Evolutionary conservation across 2,888 invertebrate species (phyloP), one percentile per base, ranked within the genome.

Genomic region (Tenthredo scrophulariae): DNA sequence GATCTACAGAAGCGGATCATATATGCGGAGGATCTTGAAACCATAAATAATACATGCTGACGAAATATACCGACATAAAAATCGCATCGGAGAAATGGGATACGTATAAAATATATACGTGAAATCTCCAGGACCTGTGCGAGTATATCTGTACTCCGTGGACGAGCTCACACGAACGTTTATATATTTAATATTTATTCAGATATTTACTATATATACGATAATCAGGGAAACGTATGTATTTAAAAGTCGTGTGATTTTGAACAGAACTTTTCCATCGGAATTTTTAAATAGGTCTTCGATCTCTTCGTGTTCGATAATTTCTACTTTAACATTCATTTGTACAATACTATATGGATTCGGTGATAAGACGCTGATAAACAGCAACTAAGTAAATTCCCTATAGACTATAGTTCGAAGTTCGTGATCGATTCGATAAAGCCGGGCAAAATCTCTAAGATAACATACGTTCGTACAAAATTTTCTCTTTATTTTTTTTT

Each of bases 1-100:
- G 74, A 74, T n/a, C 74, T 29, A 84, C 84, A 54, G 54, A 87
- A 87, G 86, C 84, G 85, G 86, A 87, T 87, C 77, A 86, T 86
- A 86, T 87, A 62, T 86, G 82, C 86, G 70, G 72, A 84, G 84
- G 84, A 86, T 86, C 77, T 43, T 37, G 74, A 26, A 33, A 46
- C 65, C 85, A 85, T 85, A 85, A 85, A 85, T 85, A 85, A 85
- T 85, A 85, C 85, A 85, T 85, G 50, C 33, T 29, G 77, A 77
- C 58, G 70, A 85, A 82, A 85, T 85, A 85, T 85, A 85, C 77
- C 77, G 26, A 77, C 70, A 67, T 82, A 85, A 82, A 85, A 46
- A 85, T 82, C 80, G 50, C 80, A n/a, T 67, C 26, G 22, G 65
- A 22, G 37, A 37, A 67, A 77, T 77, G 77, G 77, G 77, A 54